Conservation (phyloP, 2,797 vertebrate genomes). For the Bradypodion pumilum region DNA sequence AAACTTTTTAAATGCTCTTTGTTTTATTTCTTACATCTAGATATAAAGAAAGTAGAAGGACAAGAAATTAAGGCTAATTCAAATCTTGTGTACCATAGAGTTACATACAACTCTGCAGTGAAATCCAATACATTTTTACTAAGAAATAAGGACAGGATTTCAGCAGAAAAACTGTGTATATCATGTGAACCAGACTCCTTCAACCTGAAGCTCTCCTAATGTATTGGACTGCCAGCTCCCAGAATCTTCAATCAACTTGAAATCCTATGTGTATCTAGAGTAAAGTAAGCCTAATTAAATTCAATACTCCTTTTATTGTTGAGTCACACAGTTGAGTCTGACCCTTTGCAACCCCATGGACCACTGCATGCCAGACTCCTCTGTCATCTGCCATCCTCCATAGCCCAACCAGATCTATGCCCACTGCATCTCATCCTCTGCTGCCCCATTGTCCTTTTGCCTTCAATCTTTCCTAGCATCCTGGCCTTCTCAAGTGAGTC, state of each 20-base stretch:
- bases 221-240: neutral
- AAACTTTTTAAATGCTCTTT: neutral
- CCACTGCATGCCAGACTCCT: too few species aligned
- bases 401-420: too few species aligned
- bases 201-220: neutral
- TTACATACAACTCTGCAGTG: neutral
- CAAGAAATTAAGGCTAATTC: neutral
- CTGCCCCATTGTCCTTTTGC: too few species aligned
- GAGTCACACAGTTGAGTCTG: too few species aligned
- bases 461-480: too few species aligned
- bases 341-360: too few species aligned
- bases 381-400: too few species aligned
- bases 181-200: neutral
- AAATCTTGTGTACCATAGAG: neutral
- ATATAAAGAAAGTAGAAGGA: neutral
- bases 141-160: neutral
- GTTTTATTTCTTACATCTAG: neutral
- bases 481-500: too few species aligned
- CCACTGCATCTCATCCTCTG: too few species aligned
- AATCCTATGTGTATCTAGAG: neutral
- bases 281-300: too few species aligned
- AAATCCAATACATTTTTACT: neutral
- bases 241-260: neutral
- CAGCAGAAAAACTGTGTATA: neutral
- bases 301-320: too few species aligned